phyloP scores from a whole-genome alignment of 2,888 invertebrate genomes.

The Nesidiocoris tenuis region DNA sequence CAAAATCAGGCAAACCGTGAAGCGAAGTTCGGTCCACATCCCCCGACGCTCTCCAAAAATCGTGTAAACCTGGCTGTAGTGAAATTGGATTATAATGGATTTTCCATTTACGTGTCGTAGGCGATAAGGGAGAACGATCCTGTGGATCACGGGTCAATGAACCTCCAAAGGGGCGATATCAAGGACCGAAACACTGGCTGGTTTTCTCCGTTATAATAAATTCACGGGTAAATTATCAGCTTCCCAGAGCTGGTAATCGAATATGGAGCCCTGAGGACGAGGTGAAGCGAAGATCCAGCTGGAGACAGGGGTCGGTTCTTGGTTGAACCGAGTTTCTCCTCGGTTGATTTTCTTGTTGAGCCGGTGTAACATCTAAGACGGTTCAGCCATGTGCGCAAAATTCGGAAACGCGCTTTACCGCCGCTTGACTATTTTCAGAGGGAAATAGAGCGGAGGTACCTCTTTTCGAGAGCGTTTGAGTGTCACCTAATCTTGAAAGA shows the following conservation, averaged over 20 bases:
- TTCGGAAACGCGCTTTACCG: background rate
- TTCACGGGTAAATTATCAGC: slow-evolving; percentile 37
- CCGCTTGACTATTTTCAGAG: background rate
- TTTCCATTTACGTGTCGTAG: background rate
- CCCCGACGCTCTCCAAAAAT: slow-evolving; percentile 4
- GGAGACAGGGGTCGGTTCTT: background rate
- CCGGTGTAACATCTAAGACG: background rate
- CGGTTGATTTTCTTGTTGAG: background rate
- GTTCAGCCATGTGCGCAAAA: background rate
- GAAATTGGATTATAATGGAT: slow-evolving; percentile 3
- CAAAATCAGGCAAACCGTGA: background rate
- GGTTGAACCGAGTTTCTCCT: background rate
- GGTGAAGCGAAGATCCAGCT: background rate
- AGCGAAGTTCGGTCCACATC: too few species aligned
- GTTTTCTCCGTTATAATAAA: slow-evolving; percentile 22
- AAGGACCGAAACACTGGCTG: background rate
- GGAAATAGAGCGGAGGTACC: background rate
- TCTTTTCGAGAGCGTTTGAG: background rate
- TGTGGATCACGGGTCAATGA: background rate
- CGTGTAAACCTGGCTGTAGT: background rate
- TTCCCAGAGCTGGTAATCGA: background rate
- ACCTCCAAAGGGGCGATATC: too few species aligned
- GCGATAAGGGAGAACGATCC: background rate
- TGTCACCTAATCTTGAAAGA: background rate
- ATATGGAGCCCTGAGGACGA: background rate